Evolutionary conservation across 2,113 vertebrate species (phyloP), one percentile per base, ranked within the genome.

Genomic region (Psammodynastes pulverulentus): DNA sequence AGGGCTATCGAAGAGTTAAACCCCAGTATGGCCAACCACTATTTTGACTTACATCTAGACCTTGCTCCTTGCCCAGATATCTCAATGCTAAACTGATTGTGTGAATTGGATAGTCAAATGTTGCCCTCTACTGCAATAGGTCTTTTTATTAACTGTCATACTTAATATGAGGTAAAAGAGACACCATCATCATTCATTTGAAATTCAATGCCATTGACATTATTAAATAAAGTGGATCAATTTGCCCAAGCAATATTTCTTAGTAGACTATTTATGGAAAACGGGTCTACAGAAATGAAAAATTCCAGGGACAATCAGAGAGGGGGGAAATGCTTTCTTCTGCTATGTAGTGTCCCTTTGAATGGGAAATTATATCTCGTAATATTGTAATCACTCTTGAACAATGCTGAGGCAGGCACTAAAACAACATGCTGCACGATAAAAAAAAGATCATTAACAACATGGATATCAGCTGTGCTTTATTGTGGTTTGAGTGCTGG

Each of bases 141-240:
- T 89, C 51, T 92, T 84, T 89, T 92, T 89, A 84, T 84, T 84
- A 89, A 92, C 91, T 89, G 86, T 88, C 46, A 79, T 79, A 12
- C 85, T 39, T 91, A 52, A 67, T 88, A 49, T 52, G 51, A 29
- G 19, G 15, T 72, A 84, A 51, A 94, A 90, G 91, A 89, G 62
- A 92, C 54, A 96, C 92, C 45, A 93, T 91, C 94, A 93, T 94
- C 93, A 93, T 93, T 94, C 94, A 91, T 87, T 95, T 45, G 90
- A 95, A 90, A 95, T 94, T 91, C 58, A 8, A 87, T 94, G 93
- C 88, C 39, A 29, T 91, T 90, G 58, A 91, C 48, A 53, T 92
- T 67, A 92, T 88, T 79, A 92, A 72, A 53, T 92, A 88, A 92
- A 92, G 58, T 88, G 91, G 86, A 88, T 92, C 90, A 67, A 51